Base-by-base conservation (phyloP, 2,888 invertebrate species). In the Horisme vitalbata region DNA sequence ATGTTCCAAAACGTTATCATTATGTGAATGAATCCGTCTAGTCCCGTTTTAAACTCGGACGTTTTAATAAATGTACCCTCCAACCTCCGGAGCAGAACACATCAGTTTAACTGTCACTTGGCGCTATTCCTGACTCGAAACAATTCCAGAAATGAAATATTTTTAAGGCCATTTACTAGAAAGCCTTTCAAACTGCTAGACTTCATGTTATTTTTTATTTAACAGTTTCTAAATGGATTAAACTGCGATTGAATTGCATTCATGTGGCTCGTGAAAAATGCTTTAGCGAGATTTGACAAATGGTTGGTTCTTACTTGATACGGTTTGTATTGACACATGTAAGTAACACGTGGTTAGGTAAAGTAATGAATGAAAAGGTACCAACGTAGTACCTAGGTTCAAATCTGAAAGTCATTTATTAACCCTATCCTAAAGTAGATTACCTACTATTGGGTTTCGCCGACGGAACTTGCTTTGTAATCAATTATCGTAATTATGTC, bases 131-230 rank as follows among this genome's bases (percentile, higher is more conserved):
- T 76, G 82, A 74, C 79, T 79, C 68, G 79, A 79, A 83, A 83
- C 84, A 80, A 80, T 86, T 82, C 75, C 68, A 72, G 78, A 83
- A 84, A 83, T 86, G 83, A 79, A 85, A 84, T 83, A 85, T 86
- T 85, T 85, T 85, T 81, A 79, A 80, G 73, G 71, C 79, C 76
- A 85, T 86, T 85, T 79, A 74, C 76, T 79, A 78, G 83, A 86
- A 77, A 86, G 83, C 79, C 79, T 80, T 80, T 65, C 59, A 64
- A 72, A 65, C 63, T 59, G 66, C 63, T 66, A 65, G 72, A 72
- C 66, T 65, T 52, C 61, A 59, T 58, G 68, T 76, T 67, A 78
- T 80, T 77, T 74, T 79, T 79, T 83, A 81, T 85, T 80, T 76
- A 78, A 61, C 61, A 41, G 35, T 44, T 53, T 38, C 14, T 44